Percentiles rank a stretch among this genome's conserved stretches.
phyloP scores from a whole-genome alignment of 2,888 invertebrate genomes.

The Augiades crinisus region DNA sequence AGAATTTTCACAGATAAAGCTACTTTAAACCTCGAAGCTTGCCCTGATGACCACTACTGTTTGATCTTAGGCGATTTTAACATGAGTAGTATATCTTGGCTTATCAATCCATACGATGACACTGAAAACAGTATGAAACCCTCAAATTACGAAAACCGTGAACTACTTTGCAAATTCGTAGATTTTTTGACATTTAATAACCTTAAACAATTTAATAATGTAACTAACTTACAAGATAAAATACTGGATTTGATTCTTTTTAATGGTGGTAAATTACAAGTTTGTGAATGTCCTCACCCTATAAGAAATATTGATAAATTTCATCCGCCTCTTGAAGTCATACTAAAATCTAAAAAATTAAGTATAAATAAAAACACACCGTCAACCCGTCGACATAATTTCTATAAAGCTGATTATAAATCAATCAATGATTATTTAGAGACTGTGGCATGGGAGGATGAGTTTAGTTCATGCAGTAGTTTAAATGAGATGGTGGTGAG shows the following conservation, averaged over 20 bases:
- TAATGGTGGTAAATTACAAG: neutral
- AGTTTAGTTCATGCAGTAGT: slow-evolving; percentile 1
- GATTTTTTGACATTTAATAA: slow-evolving; percentile 4
- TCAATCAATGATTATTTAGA: slow-evolving; percentile 10
- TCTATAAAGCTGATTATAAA: slow-evolving; percentile 16
- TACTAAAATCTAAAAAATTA: neutral
- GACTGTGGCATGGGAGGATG: neutral
- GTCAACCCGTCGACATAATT: slow-evolving; percentile 7
- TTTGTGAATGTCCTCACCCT: slow-evolving; percentile 5
- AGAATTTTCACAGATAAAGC: slow-evolving; percentile 10
- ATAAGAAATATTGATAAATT: slow-evolving; percentile 20
- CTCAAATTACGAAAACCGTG: neutral
- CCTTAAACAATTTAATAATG: slow-evolving; percentile 14
- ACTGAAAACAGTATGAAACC: neutral
- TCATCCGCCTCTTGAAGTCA: slow-evolving; percentile 19
- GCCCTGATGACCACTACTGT: neutral
- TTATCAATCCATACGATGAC: neutral
- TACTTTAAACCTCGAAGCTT: neutral
- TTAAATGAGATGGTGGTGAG: neutral
- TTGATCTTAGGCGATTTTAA: neutral
- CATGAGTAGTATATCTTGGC: neutral
- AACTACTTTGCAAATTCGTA: neutral
- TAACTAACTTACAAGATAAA: slow-evolving; percentile 14
- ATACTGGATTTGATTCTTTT: slow-evolving; percentile 22
- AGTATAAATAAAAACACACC: neutral